phyloP scores from a whole-genome alignment of 2,888 invertebrate genomes.

The Abrostola tripartita region DNA sequence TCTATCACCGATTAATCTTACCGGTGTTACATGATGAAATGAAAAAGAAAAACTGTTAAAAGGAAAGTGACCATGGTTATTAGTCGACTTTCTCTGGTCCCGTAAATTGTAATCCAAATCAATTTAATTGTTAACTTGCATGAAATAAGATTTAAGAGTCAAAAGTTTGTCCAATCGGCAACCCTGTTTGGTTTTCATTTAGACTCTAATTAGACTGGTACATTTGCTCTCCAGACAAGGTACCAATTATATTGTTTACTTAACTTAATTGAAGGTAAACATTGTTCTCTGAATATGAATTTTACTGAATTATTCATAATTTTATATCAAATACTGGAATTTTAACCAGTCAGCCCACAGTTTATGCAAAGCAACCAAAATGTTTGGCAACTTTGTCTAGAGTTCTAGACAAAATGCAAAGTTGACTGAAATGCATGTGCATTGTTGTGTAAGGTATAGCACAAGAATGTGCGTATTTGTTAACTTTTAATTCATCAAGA shows the following conservation, averaged over 20 bases:
- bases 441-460: background rate
- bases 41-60: slow-evolving; percentile 37
- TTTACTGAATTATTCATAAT: slow-evolving; percentile 12
- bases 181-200: slow-evolving; percentile 4
- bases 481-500: background rate
- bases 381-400: slow-evolving; percentile 13
- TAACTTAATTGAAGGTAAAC: slow-evolving; percentile 21
- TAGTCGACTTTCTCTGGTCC: slow-evolving; percentile 43
- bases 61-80: slow-evolving; percentile 33
- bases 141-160: slow-evolving; percentile 47
- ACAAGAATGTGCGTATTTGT: slow-evolving; percentile 25
- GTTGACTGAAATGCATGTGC: background rate
- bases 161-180: slow-evolving; percentile 3
- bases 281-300: slow-evolving; percentile 3
- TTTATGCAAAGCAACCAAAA: background rate
- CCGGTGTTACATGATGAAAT: slow-evolving; percentile 19
- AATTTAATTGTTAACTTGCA: slow-evolving; percentile 54
- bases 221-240: slow-evolving; percentile 15
- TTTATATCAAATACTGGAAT: slow-evolving; percentile 16
- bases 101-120: slow-evolving; percentile 48
- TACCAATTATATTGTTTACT: slow-evolving; percentile 24
- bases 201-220: slow-evolving; percentile 12
- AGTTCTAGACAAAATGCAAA: background rate
- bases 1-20: slow-evolving; percentile 18
- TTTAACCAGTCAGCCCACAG: slow-evolving; percentile 8